phyloP scores from a whole-genome alignment of 1,140 invertebrate genomes.

The Trichogramma pretiosum region DNA sequence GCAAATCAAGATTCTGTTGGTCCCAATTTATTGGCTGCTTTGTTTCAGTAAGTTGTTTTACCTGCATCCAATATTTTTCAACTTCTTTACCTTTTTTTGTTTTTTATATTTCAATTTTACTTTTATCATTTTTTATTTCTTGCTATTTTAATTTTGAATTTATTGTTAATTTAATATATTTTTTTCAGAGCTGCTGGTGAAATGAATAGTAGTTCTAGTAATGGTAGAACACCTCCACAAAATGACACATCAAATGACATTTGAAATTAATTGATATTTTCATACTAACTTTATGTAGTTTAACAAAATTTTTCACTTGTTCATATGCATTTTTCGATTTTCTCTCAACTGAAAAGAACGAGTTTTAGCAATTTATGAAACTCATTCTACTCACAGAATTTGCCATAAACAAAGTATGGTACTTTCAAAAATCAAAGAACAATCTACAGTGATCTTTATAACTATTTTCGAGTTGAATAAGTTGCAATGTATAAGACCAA shows the following conservation, averaged over 20 bases:
- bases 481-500: no score
- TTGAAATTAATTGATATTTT: slow-evolving; percentile 23
- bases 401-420: no score
- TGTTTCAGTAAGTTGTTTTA: slow-evolving; percentile 40
- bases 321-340: slow-evolving; percentile 10
- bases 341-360: no score
- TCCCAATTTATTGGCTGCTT: slow-evolving; percentile 42
- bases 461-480: no score
- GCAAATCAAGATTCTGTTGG: slow-evolving; percentile 40
- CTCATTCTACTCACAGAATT: no score
- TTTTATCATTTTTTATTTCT: not conserved
- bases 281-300: slow-evolving; percentile 15
- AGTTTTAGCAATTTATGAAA: no score
- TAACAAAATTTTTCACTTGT: slow-evolving; percentile 18
- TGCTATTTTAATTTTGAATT: not conserved
- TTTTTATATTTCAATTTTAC: not conserved
- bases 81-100: not conserved
- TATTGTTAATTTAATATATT: slow-evolving; percentile 6
- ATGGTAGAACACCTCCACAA: slow-evolving; percentile 35
- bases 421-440: no score
- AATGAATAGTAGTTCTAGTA: slow-evolving; percentile 33
- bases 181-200: slow-evolving; percentile 34
- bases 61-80: slow-evolving; percentile 27
- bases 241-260: slow-evolving; percentile 34
- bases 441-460: no score